These are phyloP conservation scores for Dasyurus viverrinus DNA, from an alignment of 2,113 vertebrate species.

Conservation along the genomic window DNA sequence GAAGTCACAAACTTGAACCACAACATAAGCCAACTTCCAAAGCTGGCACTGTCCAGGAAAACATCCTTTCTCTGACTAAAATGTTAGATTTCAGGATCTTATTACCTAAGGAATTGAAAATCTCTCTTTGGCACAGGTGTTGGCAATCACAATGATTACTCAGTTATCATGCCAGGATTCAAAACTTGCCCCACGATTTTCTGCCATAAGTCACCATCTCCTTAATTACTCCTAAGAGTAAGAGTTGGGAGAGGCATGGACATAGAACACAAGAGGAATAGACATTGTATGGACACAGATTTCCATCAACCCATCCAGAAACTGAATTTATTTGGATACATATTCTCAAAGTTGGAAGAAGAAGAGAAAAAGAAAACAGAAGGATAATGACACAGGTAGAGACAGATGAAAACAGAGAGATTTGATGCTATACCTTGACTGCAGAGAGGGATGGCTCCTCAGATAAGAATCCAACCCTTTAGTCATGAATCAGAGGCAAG, in stretches of 20 bases:
- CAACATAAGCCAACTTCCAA: neutral
- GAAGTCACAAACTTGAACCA: neutral
- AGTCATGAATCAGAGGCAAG: neutral
- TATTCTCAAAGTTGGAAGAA: neutral
- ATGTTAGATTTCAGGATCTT: neutral
- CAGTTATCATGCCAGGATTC: neutral
- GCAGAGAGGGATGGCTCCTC: neutral
- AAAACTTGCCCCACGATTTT: neutral
- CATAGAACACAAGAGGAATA: no score
- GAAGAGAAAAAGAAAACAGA: neutral
- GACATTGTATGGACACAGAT: neutral
- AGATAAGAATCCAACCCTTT: neutral
- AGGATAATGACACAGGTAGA: neutral
- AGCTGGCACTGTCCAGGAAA: neutral
- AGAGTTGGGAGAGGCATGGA: neutral
- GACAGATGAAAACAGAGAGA: neutral
- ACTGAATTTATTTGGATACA: neutral
- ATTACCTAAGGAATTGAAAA: neutral
- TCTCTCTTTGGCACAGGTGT: neutral
- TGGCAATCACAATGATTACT: neutral
- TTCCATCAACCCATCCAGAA: neutral
- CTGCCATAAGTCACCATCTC: neutral
- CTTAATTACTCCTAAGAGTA: neutral
- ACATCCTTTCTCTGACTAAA: neutral
- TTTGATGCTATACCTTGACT: neutral